Evolutionary conservation across 2,113 vertebrate genomes (phyloP), one percentile per base, ranked within the genome.

Genomic region (Uropsilus gracilis): DNA sequence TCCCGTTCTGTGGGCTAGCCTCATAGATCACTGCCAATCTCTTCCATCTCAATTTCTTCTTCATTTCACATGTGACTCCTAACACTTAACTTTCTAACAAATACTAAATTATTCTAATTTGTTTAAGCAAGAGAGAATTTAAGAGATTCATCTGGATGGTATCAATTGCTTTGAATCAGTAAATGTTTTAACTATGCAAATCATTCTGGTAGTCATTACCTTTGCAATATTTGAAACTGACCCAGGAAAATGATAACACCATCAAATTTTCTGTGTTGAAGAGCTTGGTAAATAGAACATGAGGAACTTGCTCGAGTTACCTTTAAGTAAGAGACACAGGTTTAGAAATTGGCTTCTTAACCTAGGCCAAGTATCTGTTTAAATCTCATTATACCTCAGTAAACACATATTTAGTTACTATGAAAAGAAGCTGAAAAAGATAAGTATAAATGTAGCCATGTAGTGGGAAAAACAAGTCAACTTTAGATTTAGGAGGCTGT

Each of bases 91-190:
- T 69, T 83, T 84, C 46, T 66, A 83, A 89, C 2, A 61, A 84
- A 75, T 28, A 94, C 13, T n/a, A 90, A 75, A 59, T 90, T 81
- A 93, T 85, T 88, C 66, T 88, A 24, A 66, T 50, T 87, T 76
- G 71, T 57, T 91, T 86, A 80, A 86, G 71, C 55, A 66, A 88
- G 86, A 63, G 8, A 26, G 26, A 5, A 11, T 28, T 22, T 30
- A 61, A 69, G 61, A 55, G 24, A 86, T 73, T 77, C 24, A 90
- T 37, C 30, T 69, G 42, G 75, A 16, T 26, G 46, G 39, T 76
- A 63, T 18, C 37, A 86, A 42, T 37, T 63, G 28, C 39, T 76
- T 68, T 76, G 50, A 73, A 55, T 48, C 42, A 90, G 46, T 73
- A 53, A 69, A 48, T 26, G 64, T 17, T 75, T 83, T 57, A 95